phyloP scores from a whole-genome alignment of 2,797 vertebrate species.

The Ceyx erithaca region DNA sequence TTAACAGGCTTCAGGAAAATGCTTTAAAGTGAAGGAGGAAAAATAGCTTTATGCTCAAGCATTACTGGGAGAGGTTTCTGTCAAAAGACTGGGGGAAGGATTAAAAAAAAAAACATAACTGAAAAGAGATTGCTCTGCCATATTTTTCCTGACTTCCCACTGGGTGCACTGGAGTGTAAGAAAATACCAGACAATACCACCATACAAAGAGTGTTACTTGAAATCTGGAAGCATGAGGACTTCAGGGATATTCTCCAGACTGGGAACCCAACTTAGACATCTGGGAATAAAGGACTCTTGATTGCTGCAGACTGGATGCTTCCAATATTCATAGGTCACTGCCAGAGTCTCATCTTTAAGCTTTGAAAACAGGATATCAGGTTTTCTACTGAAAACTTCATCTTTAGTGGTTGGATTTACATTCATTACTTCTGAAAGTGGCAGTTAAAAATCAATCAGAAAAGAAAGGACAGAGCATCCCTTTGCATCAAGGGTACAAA shows the following conservation, averaged over 20 bases:
- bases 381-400: background rate
- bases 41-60: background rate
- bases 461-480: background rate
- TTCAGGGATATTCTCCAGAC: background rate
- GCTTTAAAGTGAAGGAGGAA: background rate
- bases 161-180: background rate
- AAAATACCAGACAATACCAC: background rate
- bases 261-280: background rate
- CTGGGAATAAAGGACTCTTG: background rate
- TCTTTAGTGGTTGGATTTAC: background rate
- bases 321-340: background rate
- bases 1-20: background rate
- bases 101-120: background rate
- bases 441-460: background rate
- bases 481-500: background rate
- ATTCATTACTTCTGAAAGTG: fast-evolving
- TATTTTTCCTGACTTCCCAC: background rate
- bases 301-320: background rate
- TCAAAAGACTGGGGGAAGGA: background rate
- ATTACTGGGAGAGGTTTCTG: background rate
- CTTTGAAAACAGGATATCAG: background rate
- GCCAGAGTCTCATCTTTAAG: background rate
- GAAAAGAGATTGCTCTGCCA: background rate
- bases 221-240: background rate
- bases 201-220: background rate